Evolutionary conservation across 2,888 invertebrate species (phyloP).

Genomic region (Drosophila mettleri): DNA sequence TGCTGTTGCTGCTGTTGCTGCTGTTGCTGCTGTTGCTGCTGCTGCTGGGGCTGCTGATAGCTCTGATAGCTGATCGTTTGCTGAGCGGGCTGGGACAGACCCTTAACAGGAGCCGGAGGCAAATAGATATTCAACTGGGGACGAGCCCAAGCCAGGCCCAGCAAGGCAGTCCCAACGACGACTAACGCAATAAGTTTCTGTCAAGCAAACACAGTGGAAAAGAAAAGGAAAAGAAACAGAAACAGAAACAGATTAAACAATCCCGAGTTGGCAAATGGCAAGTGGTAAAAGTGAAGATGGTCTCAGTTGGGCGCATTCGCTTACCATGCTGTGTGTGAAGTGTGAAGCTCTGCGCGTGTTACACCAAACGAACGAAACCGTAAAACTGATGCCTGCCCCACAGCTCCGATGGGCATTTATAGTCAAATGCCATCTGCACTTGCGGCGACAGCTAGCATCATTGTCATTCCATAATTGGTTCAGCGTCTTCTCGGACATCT

Average conservation of each 20-base stretch:
- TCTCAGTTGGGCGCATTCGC: slow-evolving; percentile 37
- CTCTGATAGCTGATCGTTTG: too few relatives aligned
- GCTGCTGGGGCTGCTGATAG: too few relatives aligned
- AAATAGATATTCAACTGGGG: slow-evolving; percentile 62
- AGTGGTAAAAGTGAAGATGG: slow-evolving; percentile 14
- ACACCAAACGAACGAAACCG: slow-evolving; percentile 69
- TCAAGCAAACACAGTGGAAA: slow-evolving; percentile 14
- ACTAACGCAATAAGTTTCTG: slow-evolving; percentile 67
- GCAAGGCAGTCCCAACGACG: slow-evolving; percentile 46
- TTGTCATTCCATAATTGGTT: slow-evolving; percentile 55
- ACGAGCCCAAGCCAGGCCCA: slow-evolving; percentile 52
- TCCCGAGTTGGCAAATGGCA: slow-evolving; percentile 19
- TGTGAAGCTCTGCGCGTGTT: slow-evolving; percentile 62
- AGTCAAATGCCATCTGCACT: slow-evolving; percentile 37
- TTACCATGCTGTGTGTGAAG: slow-evolving; percentile 78
- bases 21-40: too few relatives aligned
- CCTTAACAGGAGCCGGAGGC: slow-evolving; percentile 55
- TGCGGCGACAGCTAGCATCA: slow-evolving; percentile 11
- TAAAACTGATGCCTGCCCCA: slow-evolving; percentile 74
- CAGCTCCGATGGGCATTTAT: slow-evolving; percentile 73
- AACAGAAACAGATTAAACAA: slow-evolving; percentile 11
- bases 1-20: too few relatives aligned
- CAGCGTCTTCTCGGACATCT: slow-evolving; percentile 27
- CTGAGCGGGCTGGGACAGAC: too few relatives aligned
- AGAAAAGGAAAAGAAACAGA: slow-evolving; percentile 18